A percentile compares a stretch with the other conserved stretches of the same genome.
phyloP scores from a whole-genome alignment of 2,888 invertebrate genomes.

The Meghimatium bilineatum region DNA sequence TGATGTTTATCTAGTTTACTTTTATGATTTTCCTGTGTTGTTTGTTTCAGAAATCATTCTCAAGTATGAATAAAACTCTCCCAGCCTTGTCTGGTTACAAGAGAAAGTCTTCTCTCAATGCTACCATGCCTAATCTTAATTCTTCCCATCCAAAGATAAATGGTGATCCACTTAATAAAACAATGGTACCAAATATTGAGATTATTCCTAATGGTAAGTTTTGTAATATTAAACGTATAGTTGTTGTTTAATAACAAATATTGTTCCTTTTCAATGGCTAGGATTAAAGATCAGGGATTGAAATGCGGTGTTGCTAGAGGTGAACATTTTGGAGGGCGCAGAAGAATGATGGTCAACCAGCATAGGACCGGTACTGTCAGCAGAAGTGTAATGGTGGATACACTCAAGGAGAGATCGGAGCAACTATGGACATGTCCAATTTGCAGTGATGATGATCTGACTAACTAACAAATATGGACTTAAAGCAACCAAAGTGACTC shows the following conservation, averaged over 20 bases:
- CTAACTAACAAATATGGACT: too few species aligned
- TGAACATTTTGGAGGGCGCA: too few species aligned
- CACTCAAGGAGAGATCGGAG: too few species aligned
- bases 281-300: too few species aligned
- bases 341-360: too few species aligned
- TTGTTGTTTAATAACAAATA: not conserved
- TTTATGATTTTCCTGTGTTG: not conserved
- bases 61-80: slow-evolving; percentile 33
- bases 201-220: slow-evolving; percentile 15
- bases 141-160: slow-evolving; percentile 46
- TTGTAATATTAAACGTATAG: not conserved
- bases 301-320: too few species aligned
- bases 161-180: slow-evolving; percentile 33
- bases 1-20: not conserved
- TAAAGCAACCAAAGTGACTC: too few species aligned
- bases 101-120: slow-evolving; percentile 50
- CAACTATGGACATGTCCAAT: too few species aligned
- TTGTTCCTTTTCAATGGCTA: too few species aligned
- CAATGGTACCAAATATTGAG: slow-evolving; percentile 7
- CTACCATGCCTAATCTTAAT: slow-evolving; percentile 52
- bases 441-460: too few species aligned
- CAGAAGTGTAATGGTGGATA: too few species aligned
- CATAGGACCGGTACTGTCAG: too few species aligned
- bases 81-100: slow-evolving; percentile 59
- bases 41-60: slow-evolving; percentile 27